A percentile compares a stretch with the other conserved stretches of the same genome.
Evolutionary conservation across 2,113 vertebrate genomes (phyloP).

Genomic region (Pogonocichla stellata): DNA sequence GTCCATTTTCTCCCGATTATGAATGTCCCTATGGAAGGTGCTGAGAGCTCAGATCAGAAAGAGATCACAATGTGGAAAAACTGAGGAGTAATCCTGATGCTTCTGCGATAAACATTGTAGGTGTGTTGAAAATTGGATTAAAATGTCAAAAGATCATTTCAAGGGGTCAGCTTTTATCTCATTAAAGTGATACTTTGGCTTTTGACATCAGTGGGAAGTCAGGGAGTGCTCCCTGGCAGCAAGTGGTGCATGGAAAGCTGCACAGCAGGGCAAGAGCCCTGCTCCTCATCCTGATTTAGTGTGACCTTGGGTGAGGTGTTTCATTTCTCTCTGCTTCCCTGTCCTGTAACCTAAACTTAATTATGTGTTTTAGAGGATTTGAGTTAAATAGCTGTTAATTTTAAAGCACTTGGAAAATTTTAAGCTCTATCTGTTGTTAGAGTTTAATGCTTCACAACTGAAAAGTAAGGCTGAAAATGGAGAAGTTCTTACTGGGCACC

Average conservation of each 20-base stretch:
- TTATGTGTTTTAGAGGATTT: not conserved
- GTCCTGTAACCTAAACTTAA: not conserved
- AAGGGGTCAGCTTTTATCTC: not conserved
- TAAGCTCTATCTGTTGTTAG: accelerated
- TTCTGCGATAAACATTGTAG: not conserved
- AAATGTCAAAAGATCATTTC: not conserved
- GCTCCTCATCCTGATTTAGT: not conserved
- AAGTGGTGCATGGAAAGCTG: not conserved
- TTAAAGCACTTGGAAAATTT: not conserved
- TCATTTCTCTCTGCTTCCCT: not conserved
- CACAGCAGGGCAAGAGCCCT: not conserved
- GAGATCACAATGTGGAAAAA: conserved; percentile 3
- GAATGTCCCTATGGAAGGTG: not conserved
- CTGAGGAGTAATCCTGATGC: not conserved
- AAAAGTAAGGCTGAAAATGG: not conserved
- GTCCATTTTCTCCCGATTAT: not conserved
- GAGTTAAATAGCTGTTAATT: not conserved
- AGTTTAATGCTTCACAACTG: not conserved
- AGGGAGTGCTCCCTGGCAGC: not conserved
- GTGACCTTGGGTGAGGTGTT: not conserved
- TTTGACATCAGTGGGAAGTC: not conserved
- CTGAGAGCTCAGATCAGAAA: not conserved
- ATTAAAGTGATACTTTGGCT: conserved; percentile 16
- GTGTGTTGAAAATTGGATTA: conserved; percentile 8
- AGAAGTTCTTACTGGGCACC: not conserved